These are phyloP conservation scores for Rallus limicola DNA, from an alignment of 2,113 vertebrate genomes.

Conservation along the genomic window DNA sequence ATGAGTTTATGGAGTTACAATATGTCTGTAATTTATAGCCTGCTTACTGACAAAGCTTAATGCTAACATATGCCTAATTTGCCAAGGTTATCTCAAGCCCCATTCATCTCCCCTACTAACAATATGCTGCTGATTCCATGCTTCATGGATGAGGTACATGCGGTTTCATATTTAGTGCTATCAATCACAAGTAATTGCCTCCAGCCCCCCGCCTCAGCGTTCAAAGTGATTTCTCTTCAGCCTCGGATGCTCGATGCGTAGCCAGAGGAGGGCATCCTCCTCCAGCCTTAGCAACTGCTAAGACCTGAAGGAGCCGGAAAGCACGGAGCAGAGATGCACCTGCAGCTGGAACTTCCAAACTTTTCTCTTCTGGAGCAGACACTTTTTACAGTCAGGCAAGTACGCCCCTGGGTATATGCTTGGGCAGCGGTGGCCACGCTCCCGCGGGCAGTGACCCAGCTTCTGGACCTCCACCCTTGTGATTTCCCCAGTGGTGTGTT, in stretches of 20 bases:
- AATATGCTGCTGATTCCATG: constrained; percentile 74
- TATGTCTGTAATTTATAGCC: constrained; percentile 82
- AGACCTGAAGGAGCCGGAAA: neutral
- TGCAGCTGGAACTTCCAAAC: neutral
- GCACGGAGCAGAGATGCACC: neutral
- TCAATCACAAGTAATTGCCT: constrained; percentile 85
- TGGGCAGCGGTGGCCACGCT: neutral
- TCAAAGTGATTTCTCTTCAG: constrained; percentile 73
- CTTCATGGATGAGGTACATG: constrained; percentile 74
- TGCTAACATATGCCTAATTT: constrained; percentile 83
- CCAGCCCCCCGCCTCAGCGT: constrained; percentile 71
- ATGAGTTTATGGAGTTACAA: constrained; percentile 80
- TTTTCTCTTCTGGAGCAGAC: neutral
- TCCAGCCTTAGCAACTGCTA: constrained; percentile 43
- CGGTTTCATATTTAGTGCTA: constrained; percentile 82
- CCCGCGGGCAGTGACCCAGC: neutral
- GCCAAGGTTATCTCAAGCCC: constrained; percentile 81
- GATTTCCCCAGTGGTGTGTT: neutral
- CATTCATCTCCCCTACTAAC: constrained; percentile 81
- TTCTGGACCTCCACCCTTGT: neutral
- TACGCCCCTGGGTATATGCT: neutral
- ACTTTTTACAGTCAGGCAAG: neutral
- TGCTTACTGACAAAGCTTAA: constrained; percentile 79
- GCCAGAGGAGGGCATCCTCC: constrained; percentile 74
- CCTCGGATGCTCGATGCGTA: constrained; percentile 9